Conservation (phyloP, 2,888 invertebrate species). For the Proisotoma minuta region DNA sequence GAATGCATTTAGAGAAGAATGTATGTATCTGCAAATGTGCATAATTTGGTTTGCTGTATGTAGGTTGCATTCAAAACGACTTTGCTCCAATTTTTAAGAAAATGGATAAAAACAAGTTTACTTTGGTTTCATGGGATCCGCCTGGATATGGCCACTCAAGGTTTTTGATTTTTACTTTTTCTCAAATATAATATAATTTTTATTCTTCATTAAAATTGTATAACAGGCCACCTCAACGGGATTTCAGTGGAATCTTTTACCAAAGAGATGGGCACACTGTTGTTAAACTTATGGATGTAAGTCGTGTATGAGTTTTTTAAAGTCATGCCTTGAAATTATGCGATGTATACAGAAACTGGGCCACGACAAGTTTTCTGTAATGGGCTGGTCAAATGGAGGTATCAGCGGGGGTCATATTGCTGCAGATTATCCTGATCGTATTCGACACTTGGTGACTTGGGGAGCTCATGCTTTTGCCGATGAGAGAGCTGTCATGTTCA, state of each 20-base stretch:
- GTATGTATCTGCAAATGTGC: too few species aligned
- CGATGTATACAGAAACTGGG: slow-evolving; percentile 56
- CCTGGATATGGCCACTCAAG: too few species aligned
- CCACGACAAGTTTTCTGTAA: slow-evolving; percentile 64
- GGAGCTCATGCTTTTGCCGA: slow-evolving; percentile 66
- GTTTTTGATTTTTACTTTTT: background rate
- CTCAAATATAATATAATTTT: background rate
- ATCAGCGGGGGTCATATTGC: slow-evolving; percentile 67
- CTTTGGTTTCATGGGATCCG: slow-evolving; percentile 68
- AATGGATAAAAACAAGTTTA: slow-evolving; percentile 61
- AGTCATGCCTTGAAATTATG: background rate
- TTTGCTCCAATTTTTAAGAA: slow-evolving; percentile 48
- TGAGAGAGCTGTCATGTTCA: slow-evolving; percentile 32
- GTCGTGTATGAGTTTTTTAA: background rate
- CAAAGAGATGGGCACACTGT: slow-evolving; percentile 70
- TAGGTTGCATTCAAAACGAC: slow-evolving; percentile 38
- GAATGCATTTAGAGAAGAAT: too few species aligned
- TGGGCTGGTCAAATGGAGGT: slow-evolving; percentile 91
- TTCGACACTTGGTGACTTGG: slow-evolving; percentile 71
- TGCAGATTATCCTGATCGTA: slow-evolving; percentile 57
- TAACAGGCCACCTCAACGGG: slow-evolving; percentile 70
- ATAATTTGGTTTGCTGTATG: background rate
- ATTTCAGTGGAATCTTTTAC: slow-evolving; percentile 66
- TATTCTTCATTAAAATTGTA: slow-evolving; percentile 49
- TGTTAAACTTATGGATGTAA: slow-evolving; percentile 66